Evolutionary conservation across 1,140 invertebrate genomes (phyloP).

Genomic region (Heterodera schachtii): DNA sequence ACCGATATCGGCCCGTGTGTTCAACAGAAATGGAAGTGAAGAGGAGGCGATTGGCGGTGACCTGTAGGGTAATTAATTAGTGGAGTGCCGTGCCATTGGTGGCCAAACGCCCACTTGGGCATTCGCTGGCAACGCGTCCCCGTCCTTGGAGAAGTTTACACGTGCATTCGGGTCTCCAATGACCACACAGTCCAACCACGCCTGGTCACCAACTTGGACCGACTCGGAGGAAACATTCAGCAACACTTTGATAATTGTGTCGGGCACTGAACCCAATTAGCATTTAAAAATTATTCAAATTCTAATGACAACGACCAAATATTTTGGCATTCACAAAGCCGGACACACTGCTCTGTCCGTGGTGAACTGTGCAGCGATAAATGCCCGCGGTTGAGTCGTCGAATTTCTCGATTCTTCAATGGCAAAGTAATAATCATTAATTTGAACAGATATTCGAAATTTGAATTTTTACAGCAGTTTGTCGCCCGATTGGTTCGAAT

Average conservation of each 20-base stretch:
- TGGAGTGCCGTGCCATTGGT: not conserved
- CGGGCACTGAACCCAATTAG: constrained; percentile 54
- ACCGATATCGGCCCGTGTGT: constrained; percentile 60
- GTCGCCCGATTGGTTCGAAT: constrained; percentile 56
- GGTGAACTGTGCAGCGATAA: constrained; percentile 59
- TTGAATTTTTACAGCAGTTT: constrained; percentile 50
- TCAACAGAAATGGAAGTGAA: constrained; percentile 59
- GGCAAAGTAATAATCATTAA: not conserved
- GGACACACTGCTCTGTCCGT: constrained; percentile 58
- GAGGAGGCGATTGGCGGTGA: constrained; percentile 61
- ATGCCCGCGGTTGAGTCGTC: constrained; percentile 56
- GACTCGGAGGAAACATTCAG: constrained; percentile 60
- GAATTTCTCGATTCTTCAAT: constrained; percentile 53
- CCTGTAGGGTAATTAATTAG: constrained; percentile 48
- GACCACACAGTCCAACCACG: constrained; percentile 63
- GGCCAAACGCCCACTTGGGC: constrained; percentile 49
- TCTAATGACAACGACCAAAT: constrained; percentile 44
- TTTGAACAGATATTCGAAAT: too few species aligned
- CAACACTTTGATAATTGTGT: constrained; percentile 64
- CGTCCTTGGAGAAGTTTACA: constrained; percentile 62
- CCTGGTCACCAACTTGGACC: constrained; percentile 59
- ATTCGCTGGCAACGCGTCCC: constrained; percentile 55
- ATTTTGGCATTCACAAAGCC: constrained; percentile 65
- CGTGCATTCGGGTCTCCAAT: constrained; percentile 57
- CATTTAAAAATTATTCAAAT: not conserved